Percentiles rank a stretch among this genome's conserved stretches.
These are phyloP conservation scores for Drosophila acutilabella DNA, from an alignment of 2,888 invertebrate species.

Conservation along the genomic window DNA sequence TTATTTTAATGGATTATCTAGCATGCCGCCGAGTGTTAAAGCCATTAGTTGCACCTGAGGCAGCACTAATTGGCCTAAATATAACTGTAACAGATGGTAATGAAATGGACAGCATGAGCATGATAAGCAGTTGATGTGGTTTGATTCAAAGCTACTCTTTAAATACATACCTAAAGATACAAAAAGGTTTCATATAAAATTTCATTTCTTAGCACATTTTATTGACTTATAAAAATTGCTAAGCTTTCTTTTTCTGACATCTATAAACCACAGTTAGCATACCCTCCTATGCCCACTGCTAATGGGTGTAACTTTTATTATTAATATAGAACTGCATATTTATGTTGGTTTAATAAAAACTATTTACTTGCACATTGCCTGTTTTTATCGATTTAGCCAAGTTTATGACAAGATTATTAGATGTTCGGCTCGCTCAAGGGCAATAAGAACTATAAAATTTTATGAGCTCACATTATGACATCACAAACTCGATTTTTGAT, in stretches of 20 bases:
- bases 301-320: neutral
- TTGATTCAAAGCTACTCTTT: neutral
- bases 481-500: constrained; percentile 59
- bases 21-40: neutral
- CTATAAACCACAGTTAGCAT: neutral
- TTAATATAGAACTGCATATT: constrained; percentile 26
- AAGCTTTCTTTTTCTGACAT: too few relatives aligned
- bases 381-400: constrained; percentile 15
- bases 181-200: too few relatives aligned
- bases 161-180: too few relatives aligned
- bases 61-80: constrained; percentile 36
- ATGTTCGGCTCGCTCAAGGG: constrained; percentile 34
- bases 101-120: constrained; percentile 2
- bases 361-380: constrained; percentile 8
- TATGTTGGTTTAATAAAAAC: constrained; percentile 25
- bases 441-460: constrained; percentile 18
- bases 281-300: neutral
- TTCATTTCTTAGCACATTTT: neutral
- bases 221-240: neutral
- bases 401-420: constrained; percentile 29
- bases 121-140: neutral
- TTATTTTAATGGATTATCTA: constrained; percentile 41
- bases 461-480: constrained; percentile 69
- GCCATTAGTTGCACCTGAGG: constrained; percentile 45
- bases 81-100: constrained; percentile 3